These are phyloP conservation scores for Perdita meconis DNA, from an alignment of 2,888 invertebrate species.

Conservation along the genomic window DNA sequence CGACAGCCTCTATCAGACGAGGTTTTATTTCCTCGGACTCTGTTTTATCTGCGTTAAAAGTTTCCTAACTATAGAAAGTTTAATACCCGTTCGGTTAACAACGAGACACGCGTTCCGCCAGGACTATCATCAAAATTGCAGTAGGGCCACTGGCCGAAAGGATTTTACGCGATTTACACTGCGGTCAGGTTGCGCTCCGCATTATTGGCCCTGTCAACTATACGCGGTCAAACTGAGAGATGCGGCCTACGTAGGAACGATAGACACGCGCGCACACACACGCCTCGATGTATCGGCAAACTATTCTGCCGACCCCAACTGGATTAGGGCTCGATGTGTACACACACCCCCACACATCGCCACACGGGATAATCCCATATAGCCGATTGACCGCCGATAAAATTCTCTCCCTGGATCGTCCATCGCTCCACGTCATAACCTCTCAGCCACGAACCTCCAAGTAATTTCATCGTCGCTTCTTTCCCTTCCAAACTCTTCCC, in stretches of 20 bases:
- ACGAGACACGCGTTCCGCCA: constrained; percentile 26
- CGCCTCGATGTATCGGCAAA: constrained; percentile 65
- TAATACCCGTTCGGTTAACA: background rate
- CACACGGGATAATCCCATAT: constrained; percentile 73
- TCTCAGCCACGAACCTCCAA: constrained; percentile 49
- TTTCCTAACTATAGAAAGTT: background rate
- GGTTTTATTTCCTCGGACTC: background rate
- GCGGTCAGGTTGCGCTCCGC: constrained; percentile 72
- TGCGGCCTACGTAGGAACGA: constrained; percentile 51
- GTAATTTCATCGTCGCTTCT: constrained; percentile 64
- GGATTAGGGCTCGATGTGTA: constrained; percentile 74
- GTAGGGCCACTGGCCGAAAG: constrained; percentile 52
- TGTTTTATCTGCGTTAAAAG: background rate
- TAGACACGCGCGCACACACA: constrained; percentile 30
- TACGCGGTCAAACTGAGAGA: constrained; percentile 59
- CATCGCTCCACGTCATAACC: constrained; percentile 62
- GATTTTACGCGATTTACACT: constrained; percentile 76
- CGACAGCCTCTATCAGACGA: background rate
- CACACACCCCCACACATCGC: constrained; percentile 61
- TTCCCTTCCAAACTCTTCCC: background rate
- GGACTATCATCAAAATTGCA: constrained; percentile 32
- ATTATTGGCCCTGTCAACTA: constrained; percentile 78
- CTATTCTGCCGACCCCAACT: constrained; percentile 74
- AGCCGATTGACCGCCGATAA: constrained; percentile 76
- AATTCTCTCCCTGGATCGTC: constrained; percentile 64